Base-by-base conservation (phyloP, 2,888 invertebrate genomes). In the Polylopha cassiicola region DNA sequence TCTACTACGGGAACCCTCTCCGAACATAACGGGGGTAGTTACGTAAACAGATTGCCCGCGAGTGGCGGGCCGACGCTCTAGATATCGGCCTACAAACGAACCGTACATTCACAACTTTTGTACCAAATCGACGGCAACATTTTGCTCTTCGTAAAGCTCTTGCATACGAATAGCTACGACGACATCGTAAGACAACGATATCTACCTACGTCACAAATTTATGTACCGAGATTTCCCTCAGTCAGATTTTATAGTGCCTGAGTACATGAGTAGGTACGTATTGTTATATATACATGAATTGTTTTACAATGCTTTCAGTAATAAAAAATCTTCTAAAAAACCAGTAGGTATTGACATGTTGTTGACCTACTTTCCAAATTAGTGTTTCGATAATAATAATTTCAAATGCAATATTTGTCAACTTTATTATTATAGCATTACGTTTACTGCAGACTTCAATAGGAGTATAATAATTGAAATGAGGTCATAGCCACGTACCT, bases 41-140 rank as follows among this genome's bases (percentile, higher is more conserved):
- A 85, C 82, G 80, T 81, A 84, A 84, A 84, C 81, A 85, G 79
- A 85, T 85, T 82, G 82, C 78, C 73, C 70, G 76, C 75, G 77
- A 78, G 74, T 67, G 70, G 73, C 65, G 73, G 72, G 57, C 73
- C 65, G 48, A 48, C 48, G 33, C 38, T 66, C 63, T 55, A 68
- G 73, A 79, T 77, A 76, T 73, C 70, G 63, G 73, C 75, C 77
- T 73, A 73, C 72, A 63, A 69, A 68, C 69, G 64, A 68, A 55
- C 66, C 61, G 61, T 67, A 68, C 62, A 64, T 68, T 69, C 72
- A 66, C 60, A 65, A 74, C 68, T 73, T 73, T 73, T 70, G 57
- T 64, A 65, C 32, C 33, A 58, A 67, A 66, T 63, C 58, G 64
- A 62, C 56, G 53, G 53, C 50, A 58, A 62, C 48, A 44, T 61